Conservation (phyloP, 2,888 invertebrate genomes). For the Rutpela maculata region DNA sequence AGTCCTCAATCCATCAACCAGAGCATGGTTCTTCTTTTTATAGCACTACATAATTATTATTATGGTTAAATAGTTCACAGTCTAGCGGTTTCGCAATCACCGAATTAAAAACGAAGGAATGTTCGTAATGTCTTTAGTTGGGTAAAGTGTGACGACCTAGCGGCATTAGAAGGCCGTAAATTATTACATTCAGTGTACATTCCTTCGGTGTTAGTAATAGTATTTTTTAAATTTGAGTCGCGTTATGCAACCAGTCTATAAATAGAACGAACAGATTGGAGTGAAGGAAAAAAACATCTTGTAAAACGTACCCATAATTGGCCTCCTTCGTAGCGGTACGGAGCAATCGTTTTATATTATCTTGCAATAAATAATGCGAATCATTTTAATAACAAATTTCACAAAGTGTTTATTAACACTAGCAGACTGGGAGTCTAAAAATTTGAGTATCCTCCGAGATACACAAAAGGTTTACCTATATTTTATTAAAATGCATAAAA, state of each 20-base stretch:
- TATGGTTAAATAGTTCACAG: slow-evolving; percentile 15
- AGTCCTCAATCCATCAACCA: background rate
- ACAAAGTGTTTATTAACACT: too few species aligned
- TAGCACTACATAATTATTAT: background rate
- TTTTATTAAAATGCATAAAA: too few species aligned
- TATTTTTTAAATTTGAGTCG: slow-evolving; percentile 11
- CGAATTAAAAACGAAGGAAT: background rate
- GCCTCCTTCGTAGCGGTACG: background rate
- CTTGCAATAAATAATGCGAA: background rate
- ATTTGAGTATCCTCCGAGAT: too few species aligned
- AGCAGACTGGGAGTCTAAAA: too few species aligned
- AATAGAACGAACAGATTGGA: slow-evolving; percentile 20
- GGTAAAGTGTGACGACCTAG: slow-evolving; percentile 28
- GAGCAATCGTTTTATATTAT: background rate
- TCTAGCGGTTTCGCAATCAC: slow-evolving; percentile 28
- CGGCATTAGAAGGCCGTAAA: slow-evolving; percentile 19
- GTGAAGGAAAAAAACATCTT: slow-evolving; percentile 12
- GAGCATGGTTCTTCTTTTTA: slow-evolving; percentile 2
- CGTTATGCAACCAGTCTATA: slow-evolving; percentile 25
- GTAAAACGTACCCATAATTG: slow-evolving; percentile 27
- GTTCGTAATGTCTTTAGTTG: background rate
- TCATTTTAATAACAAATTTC: too few species aligned
- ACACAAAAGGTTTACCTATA: too few species aligned
- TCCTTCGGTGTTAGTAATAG: slow-evolving; percentile 24
- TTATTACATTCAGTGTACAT: slow-evolving; percentile 6